Evolutionary conservation across 2,113 vertebrate species (phyloP).

Genomic region (Oryzias woworae): DNA sequence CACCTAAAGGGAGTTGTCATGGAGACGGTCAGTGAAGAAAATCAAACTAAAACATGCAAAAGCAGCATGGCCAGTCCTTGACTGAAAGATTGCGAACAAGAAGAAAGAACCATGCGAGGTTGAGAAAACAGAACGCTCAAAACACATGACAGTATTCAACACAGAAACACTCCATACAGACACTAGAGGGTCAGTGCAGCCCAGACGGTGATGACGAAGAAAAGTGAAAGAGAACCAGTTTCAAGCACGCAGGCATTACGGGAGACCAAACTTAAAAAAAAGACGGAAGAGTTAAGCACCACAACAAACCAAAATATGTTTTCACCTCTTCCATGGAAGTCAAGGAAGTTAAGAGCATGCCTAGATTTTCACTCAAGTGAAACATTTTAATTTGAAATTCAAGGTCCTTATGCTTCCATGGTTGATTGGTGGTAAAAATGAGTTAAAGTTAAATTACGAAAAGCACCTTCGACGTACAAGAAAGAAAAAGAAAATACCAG

Average conservation of each 20-base stretch:
- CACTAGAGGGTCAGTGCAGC: constrained; percentile 24
- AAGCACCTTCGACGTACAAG: constrained; percentile 40
- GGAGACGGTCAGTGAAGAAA: constrained; percentile 19
- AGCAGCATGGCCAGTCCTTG: constrained; percentile 10
- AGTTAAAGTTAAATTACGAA: constrained; percentile 39
- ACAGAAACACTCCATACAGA: constrained; percentile 10
- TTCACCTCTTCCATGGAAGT: constrained; percentile 62
- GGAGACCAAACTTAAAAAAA: constrained; percentile 24
- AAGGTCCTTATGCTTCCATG: constrained; percentile 63
- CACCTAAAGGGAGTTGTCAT: not conserved
- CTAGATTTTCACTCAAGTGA: not conserved
- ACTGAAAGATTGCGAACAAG: not conserved
- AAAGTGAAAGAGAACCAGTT: constrained; percentile 15
- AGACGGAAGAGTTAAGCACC: constrained; percentile 25
- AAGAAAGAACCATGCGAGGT: constrained; percentile 45
- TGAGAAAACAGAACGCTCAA: constrained; percentile 8
- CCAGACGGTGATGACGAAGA: constrained; percentile 18
- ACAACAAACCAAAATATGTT: constrained; percentile 43
- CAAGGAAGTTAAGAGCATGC: constrained; percentile 1
- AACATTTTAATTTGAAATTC: not conserved
- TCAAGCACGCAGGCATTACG: constrained; percentile 32
- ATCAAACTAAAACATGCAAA: constrained; percentile 27
- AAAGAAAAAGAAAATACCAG: constrained; percentile 37
- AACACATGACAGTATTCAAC: not conserved
- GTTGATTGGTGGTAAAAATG: constrained; percentile 51